phyloP scores from a whole-genome alignment of 2,888 invertebrate species.

The Melinaea menophilus region DNA sequence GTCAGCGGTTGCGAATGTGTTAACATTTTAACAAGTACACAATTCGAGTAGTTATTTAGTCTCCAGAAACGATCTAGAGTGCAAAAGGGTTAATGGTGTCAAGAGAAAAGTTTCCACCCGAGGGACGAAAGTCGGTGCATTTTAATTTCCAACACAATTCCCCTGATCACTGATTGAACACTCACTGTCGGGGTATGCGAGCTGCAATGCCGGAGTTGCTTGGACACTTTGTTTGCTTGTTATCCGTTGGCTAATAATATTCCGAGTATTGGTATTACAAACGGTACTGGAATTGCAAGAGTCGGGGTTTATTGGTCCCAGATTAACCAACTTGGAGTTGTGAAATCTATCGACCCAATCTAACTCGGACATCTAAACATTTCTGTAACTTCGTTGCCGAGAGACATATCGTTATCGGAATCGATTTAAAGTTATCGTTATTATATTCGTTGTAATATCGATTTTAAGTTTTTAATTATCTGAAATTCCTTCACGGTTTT shows the following conservation, averaged over 20 bases:
- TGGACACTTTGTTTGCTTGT: conserved; percentile 5
- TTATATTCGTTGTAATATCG: conserved; percentile 8
- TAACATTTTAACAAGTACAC: no score
- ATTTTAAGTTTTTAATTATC: neutral
- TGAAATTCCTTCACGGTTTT: no score
- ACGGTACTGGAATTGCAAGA: no score
- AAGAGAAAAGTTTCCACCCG: conserved; percentile 12
- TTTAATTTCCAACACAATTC: conserved; percentile 13
- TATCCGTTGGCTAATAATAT: conserved; percentile 4
- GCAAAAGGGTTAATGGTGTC: neutral
- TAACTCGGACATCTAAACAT: no score
- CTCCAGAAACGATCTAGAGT: no score
- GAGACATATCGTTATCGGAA: conserved; percentile 14
- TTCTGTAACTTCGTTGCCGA: neutral
- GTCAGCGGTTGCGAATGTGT: no score
- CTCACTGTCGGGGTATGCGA: conserved; percentile 24
- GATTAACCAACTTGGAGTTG: no score
- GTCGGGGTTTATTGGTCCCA: no score
- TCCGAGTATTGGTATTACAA: neutral
- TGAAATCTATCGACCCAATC: no score
- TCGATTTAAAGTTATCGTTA: conserved; percentile 17
- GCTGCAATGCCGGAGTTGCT: conserved; percentile 28
- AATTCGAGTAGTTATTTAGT: no score
- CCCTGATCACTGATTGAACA: conserved; percentile 1
- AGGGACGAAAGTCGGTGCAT: conserved; percentile 11